phyloP scores from a whole-genome alignment of 1,140 invertebrate species.

The Pseudomyrmex cubaensis region DNA sequence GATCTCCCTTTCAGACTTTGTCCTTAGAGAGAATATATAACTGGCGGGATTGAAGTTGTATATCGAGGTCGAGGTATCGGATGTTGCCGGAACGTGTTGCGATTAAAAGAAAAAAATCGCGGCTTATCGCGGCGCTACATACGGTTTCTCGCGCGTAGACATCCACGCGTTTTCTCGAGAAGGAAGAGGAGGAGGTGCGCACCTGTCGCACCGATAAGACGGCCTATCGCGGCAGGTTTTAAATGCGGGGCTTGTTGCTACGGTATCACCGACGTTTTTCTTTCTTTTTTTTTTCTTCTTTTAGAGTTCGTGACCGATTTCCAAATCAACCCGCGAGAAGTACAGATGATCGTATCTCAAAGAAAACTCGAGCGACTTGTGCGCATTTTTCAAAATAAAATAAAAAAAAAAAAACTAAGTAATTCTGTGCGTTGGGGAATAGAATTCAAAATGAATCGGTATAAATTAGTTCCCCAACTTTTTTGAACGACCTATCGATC shows the following conservation, averaged over 20 bases:
- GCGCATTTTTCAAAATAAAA: background rate
- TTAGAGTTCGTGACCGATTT: background rate
- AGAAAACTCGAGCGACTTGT: background rate
- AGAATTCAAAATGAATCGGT: no score
- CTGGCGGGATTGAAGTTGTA: conserved; percentile 11
- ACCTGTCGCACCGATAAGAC: conserved; percentile 79
- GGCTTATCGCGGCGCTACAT: conserved; percentile 59
- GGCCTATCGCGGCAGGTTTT: conserved; percentile 65
- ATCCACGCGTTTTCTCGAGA: conserved; percentile 71
- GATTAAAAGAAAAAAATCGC: conserved; percentile 51
- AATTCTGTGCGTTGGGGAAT: no score
- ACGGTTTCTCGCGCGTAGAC: conserved; percentile 63
- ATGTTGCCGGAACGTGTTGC: conserved; percentile 36
- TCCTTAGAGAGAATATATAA: background rate
- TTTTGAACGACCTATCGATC: conserved; percentile 16
- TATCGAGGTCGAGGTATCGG: conserved; percentile 27
- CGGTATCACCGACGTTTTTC: conserved; percentile 25
- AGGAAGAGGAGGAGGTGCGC: conserved; percentile 45
- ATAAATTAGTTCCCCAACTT: conserved; percentile 17
- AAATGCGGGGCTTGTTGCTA: conserved; percentile 52
- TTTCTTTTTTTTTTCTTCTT: background rate
- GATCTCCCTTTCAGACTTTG: background rate
- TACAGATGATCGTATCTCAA: background rate
- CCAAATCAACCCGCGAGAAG: background rate
- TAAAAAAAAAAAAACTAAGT: no score